Evolutionary conservation across 2,888 invertebrate genomes (phyloP).

Genomic region (Lycophotia porphyrea): DNA sequence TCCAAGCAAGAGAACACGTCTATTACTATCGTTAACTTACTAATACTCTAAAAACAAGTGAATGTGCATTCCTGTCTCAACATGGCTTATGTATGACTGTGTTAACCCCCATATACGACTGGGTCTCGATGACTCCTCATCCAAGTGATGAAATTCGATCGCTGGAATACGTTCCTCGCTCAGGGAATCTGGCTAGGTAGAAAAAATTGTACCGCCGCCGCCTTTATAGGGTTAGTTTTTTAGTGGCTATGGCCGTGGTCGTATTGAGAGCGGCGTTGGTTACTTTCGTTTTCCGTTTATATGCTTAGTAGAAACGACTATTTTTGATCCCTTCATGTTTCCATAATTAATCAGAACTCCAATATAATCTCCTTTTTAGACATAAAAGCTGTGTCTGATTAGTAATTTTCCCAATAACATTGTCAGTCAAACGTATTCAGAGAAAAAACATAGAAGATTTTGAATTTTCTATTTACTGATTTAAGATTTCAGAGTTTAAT

Average conservation of each 20-base stretch:
- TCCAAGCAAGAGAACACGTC: constrained; percentile 22
- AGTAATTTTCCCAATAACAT: too few species aligned
- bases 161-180: constrained; percentile 75
- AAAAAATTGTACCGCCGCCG: constrained; percentile 74
- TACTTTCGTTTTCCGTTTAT: constrained; percentile 42
- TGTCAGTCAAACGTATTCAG: neutral
- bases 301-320: neutral
- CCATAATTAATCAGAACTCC: too few species aligned
- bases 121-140: constrained; percentile 74
- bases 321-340: too few species aligned
- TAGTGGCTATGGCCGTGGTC: constrained; percentile 65
- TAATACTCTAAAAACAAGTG: constrained; percentile 57
- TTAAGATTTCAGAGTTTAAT: neutral
- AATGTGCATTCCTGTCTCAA: constrained; percentile 61
- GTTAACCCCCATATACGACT: constrained; percentile 66
- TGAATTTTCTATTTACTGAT: neutral
- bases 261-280: constrained; percentile 31
- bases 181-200: constrained; percentile 75
- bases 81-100: constrained; percentile 69
- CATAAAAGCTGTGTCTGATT: too few species aligned
- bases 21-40: constrained; percentile 44
- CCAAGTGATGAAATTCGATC: constrained; percentile 78
- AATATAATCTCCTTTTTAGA: too few species aligned
- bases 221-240: constrained; percentile 82
- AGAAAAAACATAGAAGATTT: neutral